Percentiles rank a stretch among this genome's conserved stretches.
Conservation (phyloP, 2,888 invertebrate species). For the Cheilosia impressa region DNA sequence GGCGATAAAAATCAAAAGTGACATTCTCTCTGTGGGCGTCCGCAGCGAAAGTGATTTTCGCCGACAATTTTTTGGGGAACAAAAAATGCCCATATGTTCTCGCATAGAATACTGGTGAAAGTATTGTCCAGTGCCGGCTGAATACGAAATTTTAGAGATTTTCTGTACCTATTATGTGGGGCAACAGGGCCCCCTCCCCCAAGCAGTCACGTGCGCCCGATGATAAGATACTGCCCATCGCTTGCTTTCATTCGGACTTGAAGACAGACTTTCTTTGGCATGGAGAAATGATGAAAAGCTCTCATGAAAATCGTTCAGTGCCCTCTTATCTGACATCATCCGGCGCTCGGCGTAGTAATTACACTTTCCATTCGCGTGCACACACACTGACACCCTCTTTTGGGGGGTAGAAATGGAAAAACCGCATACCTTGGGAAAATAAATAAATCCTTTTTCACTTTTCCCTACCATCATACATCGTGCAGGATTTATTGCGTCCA, state of each 20-base stretch:
- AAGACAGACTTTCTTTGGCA: neutral
- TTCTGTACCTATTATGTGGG: neutral
- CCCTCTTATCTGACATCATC: neutral
- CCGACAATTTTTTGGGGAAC: neutral
- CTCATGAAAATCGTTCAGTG: neutral
- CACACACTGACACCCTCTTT: neutral
- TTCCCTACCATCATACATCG: conserved; percentile 22
- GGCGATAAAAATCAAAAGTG: conserved; percentile 43
- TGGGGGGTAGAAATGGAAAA: conserved; percentile 1
- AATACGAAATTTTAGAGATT: conserved; percentile 55
- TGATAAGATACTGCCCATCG: neutral
- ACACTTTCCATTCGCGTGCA: neutral
- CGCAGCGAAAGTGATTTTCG: conserved; percentile 61
- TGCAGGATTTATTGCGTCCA: conserved; percentile 62
- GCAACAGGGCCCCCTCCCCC: neutral
- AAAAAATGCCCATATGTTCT: conserved; percentile 35
- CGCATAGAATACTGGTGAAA: conserved; percentile 48
- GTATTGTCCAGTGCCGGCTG: conserved; percentile 48
- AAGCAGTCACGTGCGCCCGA: conserved; percentile 4
- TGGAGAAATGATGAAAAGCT: neutral
- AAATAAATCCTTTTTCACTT: conserved; percentile 28
- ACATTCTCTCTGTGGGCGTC: neutral
- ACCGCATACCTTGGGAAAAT: neutral
- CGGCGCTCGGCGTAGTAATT: neutral
- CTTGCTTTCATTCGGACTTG: neutral